These are phyloP conservation scores for Choreutis nemorana DNA, from an alignment of 2,888 invertebrate species.

Conservation along the genomic window DNA sequence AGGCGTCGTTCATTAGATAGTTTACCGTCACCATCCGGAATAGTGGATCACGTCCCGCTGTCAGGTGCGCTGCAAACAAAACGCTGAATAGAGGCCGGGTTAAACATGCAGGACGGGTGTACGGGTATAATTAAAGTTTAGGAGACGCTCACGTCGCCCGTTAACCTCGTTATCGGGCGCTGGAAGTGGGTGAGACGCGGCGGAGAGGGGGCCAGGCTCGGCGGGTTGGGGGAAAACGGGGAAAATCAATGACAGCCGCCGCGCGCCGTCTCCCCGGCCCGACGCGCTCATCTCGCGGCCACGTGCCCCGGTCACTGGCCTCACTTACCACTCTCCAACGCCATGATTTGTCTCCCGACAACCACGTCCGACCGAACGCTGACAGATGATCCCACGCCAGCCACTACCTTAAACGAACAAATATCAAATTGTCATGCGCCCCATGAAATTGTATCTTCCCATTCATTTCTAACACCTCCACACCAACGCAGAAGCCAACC, in stretches of 20 bases:
- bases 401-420: conserved; percentile 1
- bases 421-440: conserved; percentile 2
- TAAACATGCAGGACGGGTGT: conserved; percentile 64
- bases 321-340: conserved; percentile 25
- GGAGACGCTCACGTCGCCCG: conserved; percentile 67
- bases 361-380: conserved; percentile 4
- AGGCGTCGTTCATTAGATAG: conserved; percentile 42
- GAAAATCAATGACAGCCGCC: conserved; percentile 66
- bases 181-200: conserved; percentile 66
- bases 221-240: conserved; percentile 45
- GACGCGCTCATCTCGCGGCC: conserved; percentile 62
- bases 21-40: conserved; percentile 36
- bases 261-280: conserved; percentile 61
- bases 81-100: conserved; percentile 58
- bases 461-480: too few relatives aligned
- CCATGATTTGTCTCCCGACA: conserved; percentile 12
- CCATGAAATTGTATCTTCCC: conserved; percentile 7
- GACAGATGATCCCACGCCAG: conserved; percentile 10
- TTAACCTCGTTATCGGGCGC: conserved; percentile 68
- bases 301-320: conserved; percentile 64
- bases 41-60: conserved; percentile 47
- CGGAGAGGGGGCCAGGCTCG: conserved; percentile 43
- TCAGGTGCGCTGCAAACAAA: conserved; percentile 61
- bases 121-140: conserved; percentile 67
- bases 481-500: conserved; percentile 13